Conservation (phyloP, 2,888 invertebrate species). For the Hemithea aestivaria region DNA sequence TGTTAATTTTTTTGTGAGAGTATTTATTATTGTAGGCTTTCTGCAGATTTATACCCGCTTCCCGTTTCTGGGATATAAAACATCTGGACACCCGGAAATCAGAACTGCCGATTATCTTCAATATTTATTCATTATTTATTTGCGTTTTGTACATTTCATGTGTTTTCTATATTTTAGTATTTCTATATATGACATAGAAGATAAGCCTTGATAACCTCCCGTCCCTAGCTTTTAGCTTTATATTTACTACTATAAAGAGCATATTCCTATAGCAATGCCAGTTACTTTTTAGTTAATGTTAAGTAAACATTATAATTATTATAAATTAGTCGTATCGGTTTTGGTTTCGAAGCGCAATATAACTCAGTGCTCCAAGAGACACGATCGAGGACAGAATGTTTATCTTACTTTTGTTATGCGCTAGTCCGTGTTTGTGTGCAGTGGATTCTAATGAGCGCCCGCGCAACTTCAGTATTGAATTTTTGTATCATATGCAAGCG, state of each 20-base stretch:
- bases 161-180: no score
- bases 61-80: no score
- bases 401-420: conserved; percentile 40
- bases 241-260: conserved; percentile 16
- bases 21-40: no score
- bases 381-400: conserved; percentile 50
- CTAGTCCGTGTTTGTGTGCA: conserved; percentile 48
- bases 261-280: conserved; percentile 11
- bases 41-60: no score
- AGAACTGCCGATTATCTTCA: no score
- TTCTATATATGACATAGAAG: no score
- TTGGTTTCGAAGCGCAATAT: conserved; percentile 46
- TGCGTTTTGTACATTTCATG: no score
- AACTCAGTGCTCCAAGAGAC: conserved; percentile 50
- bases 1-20: no score
- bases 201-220: conserved; percentile 8
- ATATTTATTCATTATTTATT: no score
- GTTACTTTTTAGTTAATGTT: no score
- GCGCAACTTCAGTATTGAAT: conserved; percentile 65
- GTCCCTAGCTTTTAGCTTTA: conserved; percentile 9
- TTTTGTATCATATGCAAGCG: conserved; percentile 58
- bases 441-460: conserved; percentile 60
- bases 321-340: conserved; percentile 44
- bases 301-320: no score
- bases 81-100: no score